Base-by-base conservation (phyloP, 2,797 vertebrate species). In the Gobionotothen gibberifrons region DNA sequence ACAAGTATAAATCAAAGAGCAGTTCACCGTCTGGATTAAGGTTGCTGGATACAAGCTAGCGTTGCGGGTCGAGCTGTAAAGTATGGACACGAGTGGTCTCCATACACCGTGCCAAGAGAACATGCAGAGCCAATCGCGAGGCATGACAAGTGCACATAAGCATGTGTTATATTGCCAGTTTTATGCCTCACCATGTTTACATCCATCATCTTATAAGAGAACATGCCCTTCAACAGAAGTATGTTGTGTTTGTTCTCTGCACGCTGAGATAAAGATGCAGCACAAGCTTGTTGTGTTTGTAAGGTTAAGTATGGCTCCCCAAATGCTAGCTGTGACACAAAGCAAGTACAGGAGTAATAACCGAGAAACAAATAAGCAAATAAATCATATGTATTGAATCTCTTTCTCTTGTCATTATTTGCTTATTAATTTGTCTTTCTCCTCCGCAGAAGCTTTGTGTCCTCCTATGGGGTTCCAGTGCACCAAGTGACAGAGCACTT, bases 1-100 rank as follows among this genome's bases (percentile, higher is more conserved):
- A 89, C 60, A 10, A 10, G 73, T 43, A 78, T 90, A 84, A 91
- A 90, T 91, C 87, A 86, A 62, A 82, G 72, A 80, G 80, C 63
- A 48, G 74, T 78, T 81, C 75, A 59, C 72, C 60, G 1, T 74
- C 84, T 62, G 69, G 85, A 90, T 85, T 87, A 79, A 77, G 74
- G 64, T 65, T 81, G 77, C 82, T 59, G 68, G 78, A 87, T 84
- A 49, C 63, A 82, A 73, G 73, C 68, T 54, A 54, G 77, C 59
- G 62, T 29, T 51, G 29, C 32, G 43, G 83, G 86, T 70, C 69
- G 11, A 15, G 69, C 63, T 68, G 72, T 84, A 74, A 83, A 86
- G 74, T 78, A 78, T 43, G 58, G 55, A 81, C 69, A 71, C 49
- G 74, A 76, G 67, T 62, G 19, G 39, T 80, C 11, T 48, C 63